Evolutionary conservation across 2,797 vertebrate genomes (phyloP).

Genomic region (Meda fulgida): DNA sequence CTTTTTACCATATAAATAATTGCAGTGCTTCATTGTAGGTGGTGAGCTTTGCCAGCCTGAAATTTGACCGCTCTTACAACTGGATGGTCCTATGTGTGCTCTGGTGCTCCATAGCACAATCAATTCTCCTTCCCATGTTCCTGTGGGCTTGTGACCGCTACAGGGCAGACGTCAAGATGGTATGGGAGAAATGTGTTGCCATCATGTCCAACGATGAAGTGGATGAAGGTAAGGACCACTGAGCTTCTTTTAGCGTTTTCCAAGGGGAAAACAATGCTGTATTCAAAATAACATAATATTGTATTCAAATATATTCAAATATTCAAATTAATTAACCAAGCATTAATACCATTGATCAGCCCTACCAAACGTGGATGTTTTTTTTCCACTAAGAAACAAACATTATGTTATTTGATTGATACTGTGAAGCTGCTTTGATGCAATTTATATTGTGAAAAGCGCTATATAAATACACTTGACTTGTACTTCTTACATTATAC

Average conservation of each 20-base stretch:
- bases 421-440: too few species aligned
- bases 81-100: conserved; percentile 93
- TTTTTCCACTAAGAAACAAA: too few species aligned
- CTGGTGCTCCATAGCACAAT: conserved; percentile 94
- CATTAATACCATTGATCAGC: too few species aligned
- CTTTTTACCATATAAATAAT: conserved; percentile 9
- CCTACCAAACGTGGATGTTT: too few species aligned
- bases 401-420: too few species aligned
- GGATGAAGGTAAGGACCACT: conserved; percentile 82
- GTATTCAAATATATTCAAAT: too few species aligned
- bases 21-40: conserved; percentile 73
- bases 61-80: conserved; percentile 83
- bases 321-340: too few species aligned
- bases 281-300: conserved; percentile 7
- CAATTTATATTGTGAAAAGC: too few species aligned
- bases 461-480: too few species aligned
- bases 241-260: conserved; percentile 48
- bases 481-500: not conserved
- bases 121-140: conserved; percentile 89
- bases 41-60: conserved; percentile 92
- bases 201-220: conserved; percentile 90
- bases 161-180: conserved; percentile 85
- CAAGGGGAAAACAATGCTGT: conserved; percentile 3
- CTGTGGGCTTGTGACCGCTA: conserved; percentile 94
- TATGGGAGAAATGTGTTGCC: conserved; percentile 92